These are phyloP conservation scores for Meta bourneti DNA, from an alignment of 2,888 invertebrate genomes.

Conservation along the genomic window DNA sequence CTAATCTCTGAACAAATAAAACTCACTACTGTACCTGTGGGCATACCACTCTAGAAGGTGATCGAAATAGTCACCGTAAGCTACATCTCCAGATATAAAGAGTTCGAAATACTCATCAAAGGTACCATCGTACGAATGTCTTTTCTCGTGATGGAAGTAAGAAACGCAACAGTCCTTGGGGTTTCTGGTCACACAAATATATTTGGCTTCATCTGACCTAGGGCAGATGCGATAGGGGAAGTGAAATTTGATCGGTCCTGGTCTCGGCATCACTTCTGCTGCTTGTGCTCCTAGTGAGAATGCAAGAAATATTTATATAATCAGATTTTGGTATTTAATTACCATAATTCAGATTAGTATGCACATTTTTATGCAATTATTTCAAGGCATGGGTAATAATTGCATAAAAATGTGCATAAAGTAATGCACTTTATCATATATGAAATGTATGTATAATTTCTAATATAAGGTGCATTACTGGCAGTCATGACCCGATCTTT, in stretches of 20 bases:
- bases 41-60: conserved; percentile 71
- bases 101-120: conserved; percentile 81
- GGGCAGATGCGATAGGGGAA: conserved; percentile 78
- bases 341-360: background rate
- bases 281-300: conserved; percentile 62
- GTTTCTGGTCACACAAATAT: conserved; percentile 82
- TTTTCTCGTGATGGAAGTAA: conserved; percentile 79
- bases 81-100: conserved; percentile 80
- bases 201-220: conserved; percentile 73
- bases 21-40: conserved; percentile 69
- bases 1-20: too few relatives aligned
- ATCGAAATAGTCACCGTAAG: conserved; percentile 77
- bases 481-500: background rate
- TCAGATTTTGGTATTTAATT: background rate
- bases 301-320: background rate
- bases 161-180: conserved; percentile 82
- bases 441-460: too few relatives aligned
- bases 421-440: background rate
- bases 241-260: conserved; percentile 78
- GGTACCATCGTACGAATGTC: conserved; percentile 57
- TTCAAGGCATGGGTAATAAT: background rate
- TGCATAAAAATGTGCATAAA: background rate
- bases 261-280: conserved; percentile 56
- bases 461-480: background rate
- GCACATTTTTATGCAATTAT: background rate